These are phyloP conservation scores for Enteromius radiatus DNA, from an alignment of 2,797 vertebrate genomes.

Conservation along the genomic window DNA sequence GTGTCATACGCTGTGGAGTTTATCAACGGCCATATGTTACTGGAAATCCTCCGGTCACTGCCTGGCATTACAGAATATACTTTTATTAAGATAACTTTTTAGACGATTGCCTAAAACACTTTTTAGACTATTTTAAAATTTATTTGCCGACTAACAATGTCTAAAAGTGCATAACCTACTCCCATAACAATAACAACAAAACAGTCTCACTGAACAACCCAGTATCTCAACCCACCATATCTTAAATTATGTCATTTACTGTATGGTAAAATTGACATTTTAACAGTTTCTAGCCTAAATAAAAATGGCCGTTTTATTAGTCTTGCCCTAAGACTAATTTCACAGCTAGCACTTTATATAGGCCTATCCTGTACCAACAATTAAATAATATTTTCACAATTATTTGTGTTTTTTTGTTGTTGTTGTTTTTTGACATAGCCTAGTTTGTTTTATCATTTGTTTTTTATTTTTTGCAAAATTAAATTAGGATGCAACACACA, in stretches of 20 bases:
- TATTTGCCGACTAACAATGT: not conserved
- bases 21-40: constrained; percentile 14
- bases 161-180: not conserved
- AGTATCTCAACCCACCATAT: not conserved
- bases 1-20: not conserved
- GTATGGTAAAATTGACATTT: not conserved
- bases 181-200: not conserved
- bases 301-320: not conserved
- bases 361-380: not conserved
- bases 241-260: not conserved
- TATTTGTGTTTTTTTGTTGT: not conserved
- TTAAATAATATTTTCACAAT: not conserved
- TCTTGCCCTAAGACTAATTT: not conserved
- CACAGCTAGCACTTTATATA: not conserved
- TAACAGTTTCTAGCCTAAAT: not conserved
- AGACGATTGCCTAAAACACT: not conserved
- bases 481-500: no score
- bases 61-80: not conserved
- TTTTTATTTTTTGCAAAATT: not conserved
- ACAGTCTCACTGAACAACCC: not conserved
- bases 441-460: no score
- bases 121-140: not conserved
- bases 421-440: no score
- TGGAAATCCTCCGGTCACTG: not conserved
- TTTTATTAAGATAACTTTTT: not conserved